Base-by-base conservation (phyloP, 92 coral and sea anemone species). In the Ricordea florida region DNA sequence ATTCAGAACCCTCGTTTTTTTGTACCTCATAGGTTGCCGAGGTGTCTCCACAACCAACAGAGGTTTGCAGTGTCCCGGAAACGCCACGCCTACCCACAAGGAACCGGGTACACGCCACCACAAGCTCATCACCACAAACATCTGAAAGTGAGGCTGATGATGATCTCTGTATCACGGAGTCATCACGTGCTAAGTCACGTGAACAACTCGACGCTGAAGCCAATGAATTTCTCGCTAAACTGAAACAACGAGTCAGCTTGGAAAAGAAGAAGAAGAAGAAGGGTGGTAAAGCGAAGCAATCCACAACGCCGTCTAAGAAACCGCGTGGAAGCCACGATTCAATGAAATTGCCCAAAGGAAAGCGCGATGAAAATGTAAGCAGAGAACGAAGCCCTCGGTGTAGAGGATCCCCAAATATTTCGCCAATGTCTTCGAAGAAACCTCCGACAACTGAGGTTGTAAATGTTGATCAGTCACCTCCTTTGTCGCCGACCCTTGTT, bases 181-280 rank as follows among this genome's bases (percentile, higher is more conserved):
- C 37, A 5, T 70, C 77, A 20, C 77, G 64, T 18, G 37, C 65
- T 5, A 70, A 70, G 44, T 35, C 77, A 38, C 42, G 53, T 20
- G 40, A 27, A 36, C 22, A 25, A 23, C 31, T 53, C 23, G 22
- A 37, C 35, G 56, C 74, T 34, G 88, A 82, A 66, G 88, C 77
- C 11, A 65, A 37, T 3, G 56, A 74, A 33, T 82, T 74, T 72
- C 74, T 74, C 32, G 69, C 78, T 11, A 75, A 82, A 49, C 74
- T 82, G 21, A 74, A 75, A 58, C 50, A 43, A 29, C 83, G 78
- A 10, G 75, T 43, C 20, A 57, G 58, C 37, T 65, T 53, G 34
- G 66, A 42, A 23, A 75, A 57, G 25, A 74, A 45, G 34, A 74
- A 64, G 31, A 10, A 10, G 0, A 69, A 55, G 25, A 26, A 26